Evolutionary conservation across 1,140 invertebrate genomes (phyloP), one percentile per base, ranked within the genome.

Genomic region (Archivesica marissinica): DNA sequence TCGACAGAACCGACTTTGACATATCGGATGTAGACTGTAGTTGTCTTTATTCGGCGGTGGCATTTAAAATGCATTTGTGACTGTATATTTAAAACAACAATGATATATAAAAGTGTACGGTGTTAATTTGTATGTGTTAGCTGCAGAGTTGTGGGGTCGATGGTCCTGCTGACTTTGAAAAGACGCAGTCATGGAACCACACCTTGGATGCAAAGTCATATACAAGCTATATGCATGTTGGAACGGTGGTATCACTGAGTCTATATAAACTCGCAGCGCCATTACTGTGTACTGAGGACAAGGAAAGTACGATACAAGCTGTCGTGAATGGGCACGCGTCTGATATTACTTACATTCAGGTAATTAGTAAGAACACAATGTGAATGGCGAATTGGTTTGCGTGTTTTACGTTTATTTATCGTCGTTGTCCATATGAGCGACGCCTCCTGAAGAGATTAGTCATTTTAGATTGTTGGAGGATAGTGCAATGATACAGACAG

Each of bases 91-190:
- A n/a, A n/a, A n/a, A n/a, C n/a, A n/a, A n/a, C n/a, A n/a, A n/a
- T n/a, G n/a, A n/a, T n/a, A n/a, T n/a, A n/a, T n/a, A n/a, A n/a
- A n/a, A n/a, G n/a, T n/a, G n/a, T n/a, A n/a, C n/a, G n/a, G n/a
- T n/a, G n/a, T n/a, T n/a, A n/a, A n/a, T n/a, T n/a, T 59, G 28
- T 59, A 11, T 64, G 23, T 64, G 13, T 20, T 35, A 79, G 76
- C 59, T 79, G 4, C 4, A 66, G 11, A 64, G 76, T 50, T 79
- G 76, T 47, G 76, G 76, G 2, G 59, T 79, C 15, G 76, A 79
- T 25, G 76, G 76, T 28, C 52, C 76, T 47, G 41, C 23, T 2
- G 76, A 79, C 23, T 79, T 79, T 38, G 3, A 61, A 28, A 66
- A 59, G 1, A 33, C 38, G 11, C 41, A 13, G 20, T 17, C 4